phyloP scores from a whole-genome alignment of 1,140 invertebrate genomes.

The Colletes latitarsis region DNA sequence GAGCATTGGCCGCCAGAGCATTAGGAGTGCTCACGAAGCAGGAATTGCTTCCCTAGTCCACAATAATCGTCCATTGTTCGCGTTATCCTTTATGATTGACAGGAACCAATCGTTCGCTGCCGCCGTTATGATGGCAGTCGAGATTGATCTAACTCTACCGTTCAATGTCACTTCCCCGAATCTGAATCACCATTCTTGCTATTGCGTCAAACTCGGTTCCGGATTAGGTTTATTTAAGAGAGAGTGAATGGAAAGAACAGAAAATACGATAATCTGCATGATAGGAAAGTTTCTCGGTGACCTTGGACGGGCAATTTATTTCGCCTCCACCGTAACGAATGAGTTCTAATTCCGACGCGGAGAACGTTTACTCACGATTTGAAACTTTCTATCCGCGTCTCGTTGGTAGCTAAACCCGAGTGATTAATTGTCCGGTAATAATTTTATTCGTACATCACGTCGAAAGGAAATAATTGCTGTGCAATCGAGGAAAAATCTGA shows the following conservation, averaged over 20 bases:
- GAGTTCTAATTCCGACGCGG: too few relatives aligned
- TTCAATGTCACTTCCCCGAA: too few relatives aligned
- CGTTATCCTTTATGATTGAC: background rate
- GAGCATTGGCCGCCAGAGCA: constrained; percentile 83
- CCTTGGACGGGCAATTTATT: background rate
- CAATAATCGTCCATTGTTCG: too few relatives aligned
- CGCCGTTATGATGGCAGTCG: background rate
- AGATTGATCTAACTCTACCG: background rate
- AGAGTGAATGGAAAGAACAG: too few relatives aligned
- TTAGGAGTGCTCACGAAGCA: constrained; percentile 82
- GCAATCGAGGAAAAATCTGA: too few relatives aligned
- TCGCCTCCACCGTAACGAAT: background rate
- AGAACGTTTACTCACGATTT: too few relatives aligned
- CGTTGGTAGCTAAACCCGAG: background rate
- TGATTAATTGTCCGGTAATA: background rate
- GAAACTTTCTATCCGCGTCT: too few relatives aligned
- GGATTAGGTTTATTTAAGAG: too few relatives aligned
- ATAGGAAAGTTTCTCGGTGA: background rate
- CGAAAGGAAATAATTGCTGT: too few relatives aligned
- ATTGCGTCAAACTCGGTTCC: too few relatives aligned
- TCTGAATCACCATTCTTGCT: too few relatives aligned
- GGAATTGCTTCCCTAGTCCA: constrained; percentile 81
- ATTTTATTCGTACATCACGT: background rate
- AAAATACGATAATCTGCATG: too few relatives aligned
- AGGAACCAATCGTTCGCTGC: background rate